phyloP scores from a whole-genome alignment of 2,113 vertebrate species.

The Seriola quinqueradiata region DNA sequence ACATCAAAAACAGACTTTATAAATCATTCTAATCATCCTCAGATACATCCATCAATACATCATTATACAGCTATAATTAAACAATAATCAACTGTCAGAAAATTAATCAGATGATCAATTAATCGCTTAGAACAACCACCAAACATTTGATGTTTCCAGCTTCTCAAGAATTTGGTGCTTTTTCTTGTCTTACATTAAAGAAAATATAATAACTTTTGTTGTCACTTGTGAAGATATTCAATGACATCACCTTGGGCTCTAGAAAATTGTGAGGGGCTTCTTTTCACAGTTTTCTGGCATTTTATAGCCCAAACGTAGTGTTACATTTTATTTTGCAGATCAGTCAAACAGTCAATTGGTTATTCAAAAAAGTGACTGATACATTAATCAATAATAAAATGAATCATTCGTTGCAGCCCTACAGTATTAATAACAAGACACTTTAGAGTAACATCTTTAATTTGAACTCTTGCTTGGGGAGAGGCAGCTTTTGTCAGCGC shows the following conservation, averaged over 20 bases:
- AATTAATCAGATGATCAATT: background rate
- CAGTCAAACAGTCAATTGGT: background rate
- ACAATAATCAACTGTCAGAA: background rate
- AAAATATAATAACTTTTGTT: background rate
- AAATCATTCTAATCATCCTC: background rate
- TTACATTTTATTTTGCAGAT: background rate
- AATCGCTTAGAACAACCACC: background rate
- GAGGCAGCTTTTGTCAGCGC: background rate
- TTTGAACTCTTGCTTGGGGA: background rate
- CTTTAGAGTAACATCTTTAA: background rate
- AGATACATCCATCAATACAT: background rate
- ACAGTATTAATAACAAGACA: background rate
- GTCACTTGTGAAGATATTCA: background rate
- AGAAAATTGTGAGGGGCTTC: background rate
- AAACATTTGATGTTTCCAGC: background rate
- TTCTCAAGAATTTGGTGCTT: background rate
- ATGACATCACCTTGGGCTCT: background rate
- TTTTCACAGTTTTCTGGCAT: background rate
- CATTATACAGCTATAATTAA: background rate
- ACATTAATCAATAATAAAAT: background rate
- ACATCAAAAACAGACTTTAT: constrained; percentile 9
- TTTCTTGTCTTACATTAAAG: background rate
- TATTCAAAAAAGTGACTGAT: too few relatives aligned
- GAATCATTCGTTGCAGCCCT: background rate
- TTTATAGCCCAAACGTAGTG: background rate